Base-by-base conservation (phyloP, 2,888 invertebrate genomes). In the Antitype chi region DNA sequence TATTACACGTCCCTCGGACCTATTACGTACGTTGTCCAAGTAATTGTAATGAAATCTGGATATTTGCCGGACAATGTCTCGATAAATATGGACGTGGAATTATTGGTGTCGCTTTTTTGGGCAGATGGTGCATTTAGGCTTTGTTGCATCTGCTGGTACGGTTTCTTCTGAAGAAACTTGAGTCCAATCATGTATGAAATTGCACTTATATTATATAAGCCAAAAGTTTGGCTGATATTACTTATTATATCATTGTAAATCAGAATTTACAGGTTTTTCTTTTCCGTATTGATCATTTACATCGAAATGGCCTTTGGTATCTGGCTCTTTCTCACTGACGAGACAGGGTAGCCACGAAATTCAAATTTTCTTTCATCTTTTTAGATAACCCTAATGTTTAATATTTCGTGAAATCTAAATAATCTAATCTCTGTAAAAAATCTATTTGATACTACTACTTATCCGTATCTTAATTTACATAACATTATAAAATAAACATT, bases 11-110 rank as follows among this genome's bases (percentile, higher is more conserved):
- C 76, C 73, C 80, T 55, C 75, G 32, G 69, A 83, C 72, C 62
- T 78, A 86, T 76, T 79, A 73, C 78, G 59, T 82, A 69, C 73
- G 69, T 80, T 69, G 85, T 78, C 66, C 80, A 78, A 80, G 85
- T 85, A 85, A 89, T 89, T 85, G 76, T 84, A 74, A 78, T 78
- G 74, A 88, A 86, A 89, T 89, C 86, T 77, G 74, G 66, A 71
- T 75, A 76, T 71, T 73, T 75, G 57, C 62, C 5, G 70, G 76
- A 78, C 87, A 85, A 82, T 78, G 78, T 84, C 68, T 74, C 78
- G 80, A 77, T 85, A 76, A 85, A 74, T 80, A 87, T 75, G 73
- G 72, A 38, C 71, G 69, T 59, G 52, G 28, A 60, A 63, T 59
- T 17, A 82, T 82, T 69, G n/a, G 32, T 78, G 80, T 55, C 60